Conservation (phyloP, 1,140 invertebrate genomes). For the Pseudobourletiella spinata region DNA sequence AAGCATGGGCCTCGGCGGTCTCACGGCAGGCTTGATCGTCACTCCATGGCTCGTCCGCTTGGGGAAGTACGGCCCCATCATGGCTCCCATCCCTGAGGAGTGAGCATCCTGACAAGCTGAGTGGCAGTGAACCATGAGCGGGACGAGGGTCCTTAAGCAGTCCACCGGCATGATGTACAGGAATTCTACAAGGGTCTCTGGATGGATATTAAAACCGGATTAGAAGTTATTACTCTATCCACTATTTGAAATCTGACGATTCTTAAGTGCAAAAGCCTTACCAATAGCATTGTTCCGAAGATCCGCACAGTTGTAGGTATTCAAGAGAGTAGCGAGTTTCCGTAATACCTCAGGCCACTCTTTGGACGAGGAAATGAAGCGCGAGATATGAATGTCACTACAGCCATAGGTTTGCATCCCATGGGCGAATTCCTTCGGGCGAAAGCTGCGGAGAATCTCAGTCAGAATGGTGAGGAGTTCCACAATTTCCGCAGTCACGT, state of each 20-base stretch:
- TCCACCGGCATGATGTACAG: constrained; percentile 72
- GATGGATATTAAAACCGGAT: no score
- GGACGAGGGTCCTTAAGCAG: constrained; percentile 68
- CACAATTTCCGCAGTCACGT: constrained; percentile 69
- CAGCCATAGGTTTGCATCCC: constrained; percentile 17
- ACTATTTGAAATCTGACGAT: no score
- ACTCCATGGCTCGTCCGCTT: constrained; percentile 39
- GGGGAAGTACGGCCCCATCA: constrained; percentile 36
- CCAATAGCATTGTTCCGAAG: constrained; percentile 67
- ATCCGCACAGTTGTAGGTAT: constrained; percentile 81
- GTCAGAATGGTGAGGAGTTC: constrained; percentile 67
- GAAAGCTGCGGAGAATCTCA: constrained; percentile 30
- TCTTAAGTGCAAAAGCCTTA: no score
- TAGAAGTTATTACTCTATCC: no score
- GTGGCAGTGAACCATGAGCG: constrained; percentile 74
- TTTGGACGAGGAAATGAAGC: constrained; percentile 47
- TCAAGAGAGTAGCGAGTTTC: constrained; percentile 74
- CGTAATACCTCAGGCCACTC: constrained; percentile 75
- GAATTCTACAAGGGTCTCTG: constrained; percentile 75
- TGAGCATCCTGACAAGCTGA: constrained; percentile 62
- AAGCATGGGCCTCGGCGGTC: constrained; percentile 70
- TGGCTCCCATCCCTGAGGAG: constrained; percentile 24
- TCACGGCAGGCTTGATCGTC: constrained; percentile 40
- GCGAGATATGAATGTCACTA: constrained; percentile 39
- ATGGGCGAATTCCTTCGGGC: constrained; percentile 31